Evolutionary conservation across 2,113 vertebrate genomes (phyloP), one percentile per base, ranked within the genome.

Genomic region (Limanda limanda): DNA sequence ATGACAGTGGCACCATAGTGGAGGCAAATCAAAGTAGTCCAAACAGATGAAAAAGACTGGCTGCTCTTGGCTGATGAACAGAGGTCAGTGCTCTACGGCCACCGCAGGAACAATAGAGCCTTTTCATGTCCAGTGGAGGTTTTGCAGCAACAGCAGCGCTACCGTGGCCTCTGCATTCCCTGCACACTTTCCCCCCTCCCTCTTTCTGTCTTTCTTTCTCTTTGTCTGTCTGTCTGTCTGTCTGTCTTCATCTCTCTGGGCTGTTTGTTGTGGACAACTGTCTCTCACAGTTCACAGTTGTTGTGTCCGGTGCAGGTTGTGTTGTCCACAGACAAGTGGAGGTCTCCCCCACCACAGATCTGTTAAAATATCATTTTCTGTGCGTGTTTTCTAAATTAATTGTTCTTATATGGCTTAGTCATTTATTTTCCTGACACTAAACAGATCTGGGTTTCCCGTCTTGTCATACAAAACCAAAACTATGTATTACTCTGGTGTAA

Each of bases 71-170:
- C 81, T 60, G 83, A 74, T 83, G 83, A 86, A 85, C 85, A 86
- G 82, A 87, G 86, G 78, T 90, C 84, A 90, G 87, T 42, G 78
- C 88, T 83, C 82, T 73, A 52, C 72, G 21, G 88, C 83, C 83
- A 79, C 89, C 73, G 42, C 84, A 42, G 70, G 75, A 88, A 95
- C 94, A 95, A 94, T 89, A 47, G 78, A 87, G 62, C 55, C 84
- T 83, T 92, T 92, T 93, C 78, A 88, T 73, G 68, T 77, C 69
- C 74, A 51, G 54, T 78, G 67, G 63, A 68, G 83, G 78, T 86
- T 92, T 93, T 87, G 78, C 78, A 85, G 84, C 83, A 73, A 81
- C 80, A 76, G 73, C 64, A 74, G 81, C 54, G 10, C 77, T 83
- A 87, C 90, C 79, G 79, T 82, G 90, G 80, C 75, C 56, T 74